Evolutionary conservation across 2,888 invertebrate genomes (phyloP).

Genomic region (Balanococcus diminutus): DNA sequence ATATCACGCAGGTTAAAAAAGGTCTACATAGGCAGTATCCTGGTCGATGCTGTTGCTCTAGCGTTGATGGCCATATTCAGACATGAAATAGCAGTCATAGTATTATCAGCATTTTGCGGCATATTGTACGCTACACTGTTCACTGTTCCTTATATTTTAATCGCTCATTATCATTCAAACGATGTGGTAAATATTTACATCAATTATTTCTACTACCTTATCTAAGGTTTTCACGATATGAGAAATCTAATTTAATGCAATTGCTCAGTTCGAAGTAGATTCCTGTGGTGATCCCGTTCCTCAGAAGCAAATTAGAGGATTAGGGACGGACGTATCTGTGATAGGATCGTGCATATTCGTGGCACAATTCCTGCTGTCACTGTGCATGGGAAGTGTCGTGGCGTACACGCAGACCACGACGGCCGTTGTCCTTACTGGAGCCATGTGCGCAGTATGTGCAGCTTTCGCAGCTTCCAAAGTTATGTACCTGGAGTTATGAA

Average conservation of each 20-base stretch:
- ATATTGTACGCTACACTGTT: conserved; percentile 97
- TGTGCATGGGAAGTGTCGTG: conserved; percentile 85
- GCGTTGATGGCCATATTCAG: conserved; percentile 79
- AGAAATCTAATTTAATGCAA: background rate
- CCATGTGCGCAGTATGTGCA: conserved; percentile 82
- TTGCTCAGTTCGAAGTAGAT: conserved; percentile 68
- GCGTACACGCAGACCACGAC: conserved; percentile 81
- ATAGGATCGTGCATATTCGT: conserved; percentile 95
- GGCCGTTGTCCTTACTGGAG: conserved; percentile 85
- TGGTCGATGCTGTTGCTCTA: conserved; percentile 89
- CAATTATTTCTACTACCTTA: background rate
- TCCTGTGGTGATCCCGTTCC: conserved; percentile 66
- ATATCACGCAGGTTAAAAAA: conserved; percentile 72
- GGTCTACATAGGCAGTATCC: conserved; percentile 86
- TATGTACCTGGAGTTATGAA: conserved; percentile 84
- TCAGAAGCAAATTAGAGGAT: conserved; percentile 73
- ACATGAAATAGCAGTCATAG: conserved; percentile 77
- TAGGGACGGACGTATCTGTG: conserved; percentile 93
- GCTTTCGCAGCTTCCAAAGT: conserved; percentile 85
- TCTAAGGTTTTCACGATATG: background rate
- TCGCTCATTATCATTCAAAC: conserved; percentile 93
- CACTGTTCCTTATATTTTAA: conserved; percentile 93
- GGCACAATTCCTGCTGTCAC: conserved; percentile 88
- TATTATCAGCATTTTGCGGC: conserved; percentile 92
- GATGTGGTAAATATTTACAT: conserved; percentile 73